These are phyloP conservation scores for Dryoscopus gambensis DNA, from an alignment of 2,113 vertebrate genomes.

Conservation along the genomic window DNA sequence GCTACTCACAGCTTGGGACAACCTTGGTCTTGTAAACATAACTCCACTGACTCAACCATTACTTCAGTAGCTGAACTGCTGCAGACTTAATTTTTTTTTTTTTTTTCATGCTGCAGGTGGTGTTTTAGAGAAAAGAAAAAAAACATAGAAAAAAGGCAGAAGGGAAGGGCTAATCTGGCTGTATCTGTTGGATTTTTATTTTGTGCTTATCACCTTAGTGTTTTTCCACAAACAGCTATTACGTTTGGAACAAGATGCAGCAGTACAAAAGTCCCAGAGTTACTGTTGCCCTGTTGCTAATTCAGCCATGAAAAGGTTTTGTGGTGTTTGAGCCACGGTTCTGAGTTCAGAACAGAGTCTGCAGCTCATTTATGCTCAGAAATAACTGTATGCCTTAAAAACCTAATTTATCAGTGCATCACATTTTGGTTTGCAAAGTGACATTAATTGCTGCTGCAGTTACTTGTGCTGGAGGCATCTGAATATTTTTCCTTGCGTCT, in stretches of 20 bases:
- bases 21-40: background rate
- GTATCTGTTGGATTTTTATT: background rate
- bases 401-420: background rate
- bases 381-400: conserved; percentile 6
- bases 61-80: background rate
- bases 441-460: conserved; percentile 32
- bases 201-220: background rate
- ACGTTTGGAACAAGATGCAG: background rate
- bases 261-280: background rate
- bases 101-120: background rate
- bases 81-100: background rate
- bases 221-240: rapidly evolving
- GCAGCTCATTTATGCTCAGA: background rate
- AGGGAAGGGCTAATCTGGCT: background rate
- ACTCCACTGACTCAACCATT: background rate
- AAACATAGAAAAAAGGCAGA: rapidly evolving
- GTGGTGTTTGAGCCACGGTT: background rate
- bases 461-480: background rate
- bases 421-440: conserved; percentile 22
- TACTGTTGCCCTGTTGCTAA: background rate
- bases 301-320: background rate
- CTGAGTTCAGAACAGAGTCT: background rate
- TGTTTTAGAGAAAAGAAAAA: background rate
- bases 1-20: background rate
- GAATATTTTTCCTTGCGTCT: background rate